These are phyloP conservation scores for Turritopsis rubra DNA, from an alignment of 30 jellyfish, hydroid and myxozoan genomes.

Conservation along the genomic window DNA sequence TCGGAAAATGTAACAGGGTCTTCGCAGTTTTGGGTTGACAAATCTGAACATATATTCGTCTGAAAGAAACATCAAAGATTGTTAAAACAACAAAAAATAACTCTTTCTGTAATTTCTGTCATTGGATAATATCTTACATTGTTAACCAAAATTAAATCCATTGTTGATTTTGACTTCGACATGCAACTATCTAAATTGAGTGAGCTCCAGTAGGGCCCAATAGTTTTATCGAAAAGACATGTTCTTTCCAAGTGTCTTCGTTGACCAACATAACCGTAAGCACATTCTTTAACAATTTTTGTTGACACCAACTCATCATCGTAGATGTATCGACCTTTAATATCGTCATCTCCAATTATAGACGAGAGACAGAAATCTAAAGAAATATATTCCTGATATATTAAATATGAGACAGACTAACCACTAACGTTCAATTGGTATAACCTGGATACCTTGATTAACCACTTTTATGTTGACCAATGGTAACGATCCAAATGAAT, in stretches of 20 bases:
- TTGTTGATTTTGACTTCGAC: not conserved
- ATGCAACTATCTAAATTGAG: not conserved
- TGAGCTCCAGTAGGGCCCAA: not conserved
- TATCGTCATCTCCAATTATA: not conserved
- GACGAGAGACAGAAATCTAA: not conserved
- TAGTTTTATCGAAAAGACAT: not conserved
- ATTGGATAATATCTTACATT: not conserved
- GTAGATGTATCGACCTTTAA: not conserved
- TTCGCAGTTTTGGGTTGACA: not conserved
- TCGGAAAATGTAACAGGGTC: not conserved
- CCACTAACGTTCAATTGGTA: no score
- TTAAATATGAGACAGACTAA: not conserved
- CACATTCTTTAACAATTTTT: not conserved
- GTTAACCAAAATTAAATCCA: not conserved
- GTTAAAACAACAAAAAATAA: no score
- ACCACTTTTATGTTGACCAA: not conserved
- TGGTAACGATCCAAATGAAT: not conserved
- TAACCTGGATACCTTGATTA: not conserved
- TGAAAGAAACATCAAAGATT: not conserved
- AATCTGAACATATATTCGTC: not conserved
- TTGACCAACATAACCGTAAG: not conserved
- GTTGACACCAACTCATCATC: not conserved
- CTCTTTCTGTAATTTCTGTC: not conserved
- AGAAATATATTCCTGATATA: no score
- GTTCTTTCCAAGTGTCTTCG: not conserved